Evolutionary conservation across 2,797 vertebrate genomes (phyloP).

Genomic region (Neostethus bicornis): DNA sequence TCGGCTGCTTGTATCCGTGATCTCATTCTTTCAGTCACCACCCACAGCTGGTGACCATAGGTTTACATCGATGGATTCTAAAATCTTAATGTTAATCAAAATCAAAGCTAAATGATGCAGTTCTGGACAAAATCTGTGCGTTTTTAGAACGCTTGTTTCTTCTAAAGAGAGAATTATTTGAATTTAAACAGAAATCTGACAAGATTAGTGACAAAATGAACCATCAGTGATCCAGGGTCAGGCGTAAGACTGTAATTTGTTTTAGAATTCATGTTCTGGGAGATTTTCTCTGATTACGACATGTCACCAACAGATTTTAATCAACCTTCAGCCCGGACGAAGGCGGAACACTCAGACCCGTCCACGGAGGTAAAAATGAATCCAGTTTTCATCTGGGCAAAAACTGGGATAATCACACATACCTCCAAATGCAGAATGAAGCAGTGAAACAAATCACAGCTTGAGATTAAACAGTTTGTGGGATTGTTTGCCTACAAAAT

Average conservation of each 20-base stretch:
- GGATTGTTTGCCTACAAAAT: constrained; percentile 59
- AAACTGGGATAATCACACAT: constrained; percentile 20
- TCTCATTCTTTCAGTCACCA: too few relatives aligned
- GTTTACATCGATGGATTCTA: too few relatives aligned
- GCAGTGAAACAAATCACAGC: constrained; percentile 3
- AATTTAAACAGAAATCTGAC: too few relatives aligned
- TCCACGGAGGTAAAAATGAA: constrained; percentile 8
- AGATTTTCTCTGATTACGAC: constrained; percentile 33
- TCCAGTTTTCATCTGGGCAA: constrained; percentile 19
- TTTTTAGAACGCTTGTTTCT: too few relatives aligned
- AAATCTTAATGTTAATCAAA: too few relatives aligned
- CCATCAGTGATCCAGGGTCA: background rate
- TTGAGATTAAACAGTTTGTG: constrained; percentile 14
- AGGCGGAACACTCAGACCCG: background rate
- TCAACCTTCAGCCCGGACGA: constrained; percentile 13
- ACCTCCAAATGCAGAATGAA: constrained; percentile 3
- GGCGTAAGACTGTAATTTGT: constrained; percentile 9
- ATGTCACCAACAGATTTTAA: constrained; percentile 32
- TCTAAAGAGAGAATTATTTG: too few relatives aligned
- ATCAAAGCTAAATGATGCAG: too few relatives aligned
- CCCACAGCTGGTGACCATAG: too few relatives aligned
- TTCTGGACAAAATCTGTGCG: too few relatives aligned
- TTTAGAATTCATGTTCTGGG: constrained; percentile 15
- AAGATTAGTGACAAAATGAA: background rate
- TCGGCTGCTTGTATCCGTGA: too few relatives aligned